Conservation (phyloP, 2,797 vertebrate species). For the Taeniopygia guttata region DNA sequence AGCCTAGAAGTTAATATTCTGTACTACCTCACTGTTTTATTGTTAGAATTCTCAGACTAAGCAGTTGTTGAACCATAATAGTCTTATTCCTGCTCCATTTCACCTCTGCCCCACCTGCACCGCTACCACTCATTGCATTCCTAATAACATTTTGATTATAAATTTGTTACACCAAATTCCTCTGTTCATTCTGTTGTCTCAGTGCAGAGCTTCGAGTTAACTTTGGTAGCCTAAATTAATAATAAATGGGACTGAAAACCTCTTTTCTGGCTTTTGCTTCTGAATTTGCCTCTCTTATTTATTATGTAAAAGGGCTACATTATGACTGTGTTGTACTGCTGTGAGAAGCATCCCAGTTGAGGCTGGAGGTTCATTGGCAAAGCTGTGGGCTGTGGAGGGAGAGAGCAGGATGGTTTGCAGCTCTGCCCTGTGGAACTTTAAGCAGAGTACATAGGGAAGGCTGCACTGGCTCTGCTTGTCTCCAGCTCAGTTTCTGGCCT, state of each 20-base stretch:
- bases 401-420: not conserved
- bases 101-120: not conserved
- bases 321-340: not conserved
- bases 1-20: not conserved
- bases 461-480: not conserved
- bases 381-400: not conserved
- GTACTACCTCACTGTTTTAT: not conserved
- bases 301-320: not conserved
- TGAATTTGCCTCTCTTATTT: not conserved
- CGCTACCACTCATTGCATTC: not conserved
- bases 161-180: not conserved
- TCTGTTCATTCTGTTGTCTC: not conserved
- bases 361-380: not conserved
- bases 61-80: not conserved
- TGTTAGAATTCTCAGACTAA: not conserved
- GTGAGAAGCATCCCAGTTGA: not conserved
- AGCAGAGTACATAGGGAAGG: not conserved
- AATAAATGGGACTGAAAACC: not conserved
- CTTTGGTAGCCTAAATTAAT: not conserved
- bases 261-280: not conserved
- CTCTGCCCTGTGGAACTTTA: not conserved
- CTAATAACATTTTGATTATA: not conserved
- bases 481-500: not conserved
- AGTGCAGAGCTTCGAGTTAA: not conserved
- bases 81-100: not conserved